Evolutionary conservation across 2,888 invertebrate genomes (phyloP).

Genomic region (Rhaphigaster nebulosa): DNA sequence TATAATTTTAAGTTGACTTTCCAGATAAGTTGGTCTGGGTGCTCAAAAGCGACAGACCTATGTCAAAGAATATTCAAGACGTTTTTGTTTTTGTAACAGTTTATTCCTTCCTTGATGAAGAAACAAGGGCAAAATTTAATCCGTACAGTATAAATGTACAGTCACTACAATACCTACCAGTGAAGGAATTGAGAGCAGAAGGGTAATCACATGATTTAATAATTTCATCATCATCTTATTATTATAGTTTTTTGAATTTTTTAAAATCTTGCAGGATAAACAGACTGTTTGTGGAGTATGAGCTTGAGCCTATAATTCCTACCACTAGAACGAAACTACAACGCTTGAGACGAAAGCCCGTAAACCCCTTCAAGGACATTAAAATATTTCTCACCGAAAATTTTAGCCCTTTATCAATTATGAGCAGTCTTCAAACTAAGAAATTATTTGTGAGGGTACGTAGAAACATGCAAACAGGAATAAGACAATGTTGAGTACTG

Average conservation of each 20-base stretch:
- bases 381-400: background rate
- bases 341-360: background rate
- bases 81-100: background rate
- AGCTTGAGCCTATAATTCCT: constrained; percentile 2
- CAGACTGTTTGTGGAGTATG: constrained; percentile 31
- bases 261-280: background rate
- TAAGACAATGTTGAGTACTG: background rate
- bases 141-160: constrained; percentile 1
- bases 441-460: constrained; percentile 14
- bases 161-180: background rate
- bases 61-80: background rate
- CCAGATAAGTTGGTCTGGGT: constrained; percentile 37
- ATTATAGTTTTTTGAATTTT: background rate
- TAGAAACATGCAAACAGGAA: background rate
- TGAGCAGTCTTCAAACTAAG: background rate
- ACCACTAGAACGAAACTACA: background rate
- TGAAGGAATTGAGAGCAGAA: background rate
- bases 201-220: background rate
- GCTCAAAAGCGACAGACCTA: background rate
- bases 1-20: background rate
- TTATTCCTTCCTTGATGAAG: background rate
- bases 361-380: background rate
- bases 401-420: background rate
- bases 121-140: background rate
- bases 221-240: background rate